Conservation (phyloP, 2,797 vertebrate species). For the Mus spretus region DNA sequence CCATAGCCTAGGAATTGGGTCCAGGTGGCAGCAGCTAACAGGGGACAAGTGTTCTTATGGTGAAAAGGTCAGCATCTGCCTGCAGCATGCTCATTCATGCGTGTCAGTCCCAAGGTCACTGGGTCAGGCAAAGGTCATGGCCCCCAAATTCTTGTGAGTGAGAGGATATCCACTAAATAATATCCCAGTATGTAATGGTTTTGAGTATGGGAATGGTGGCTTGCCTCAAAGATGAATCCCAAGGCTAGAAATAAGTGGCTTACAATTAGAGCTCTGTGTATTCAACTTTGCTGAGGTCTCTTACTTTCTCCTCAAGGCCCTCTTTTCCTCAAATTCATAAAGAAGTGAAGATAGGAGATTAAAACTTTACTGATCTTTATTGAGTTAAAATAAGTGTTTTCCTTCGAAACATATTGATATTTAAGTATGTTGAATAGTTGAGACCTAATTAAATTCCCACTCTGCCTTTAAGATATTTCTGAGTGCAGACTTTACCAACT, state of each 20-base stretch:
- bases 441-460: not conserved
- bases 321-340: not conserved
- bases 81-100: rapidly evolving
- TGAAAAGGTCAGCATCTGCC: not conserved
- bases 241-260: not conserved
- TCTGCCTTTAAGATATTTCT: not conserved
- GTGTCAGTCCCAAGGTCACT: not conserved
- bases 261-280: too few species aligned
- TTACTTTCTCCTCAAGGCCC: too few species aligned
- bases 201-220: not conserved
- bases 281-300: not conserved
- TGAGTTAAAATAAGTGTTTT: conserved; percentile 56
- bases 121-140: too few species aligned
- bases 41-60: rapidly evolving
- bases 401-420: conserved; percentile 4
- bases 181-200: not conserved
- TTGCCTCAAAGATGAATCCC: not conserved
- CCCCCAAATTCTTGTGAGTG: rapidly evolving
- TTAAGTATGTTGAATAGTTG: not conserved
- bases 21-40: not conserved
- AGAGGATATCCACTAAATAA: not conserved
- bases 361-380: not conserved
- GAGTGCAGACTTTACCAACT: not conserved
- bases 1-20: not conserved
- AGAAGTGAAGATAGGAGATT: not conserved